A percentile compares a stretch with the other conserved stretches of the same genome.
phyloP scores from a whole-genome alignment of 2,113 vertebrate species.

The Thalassarche chlororhynchos region DNA sequence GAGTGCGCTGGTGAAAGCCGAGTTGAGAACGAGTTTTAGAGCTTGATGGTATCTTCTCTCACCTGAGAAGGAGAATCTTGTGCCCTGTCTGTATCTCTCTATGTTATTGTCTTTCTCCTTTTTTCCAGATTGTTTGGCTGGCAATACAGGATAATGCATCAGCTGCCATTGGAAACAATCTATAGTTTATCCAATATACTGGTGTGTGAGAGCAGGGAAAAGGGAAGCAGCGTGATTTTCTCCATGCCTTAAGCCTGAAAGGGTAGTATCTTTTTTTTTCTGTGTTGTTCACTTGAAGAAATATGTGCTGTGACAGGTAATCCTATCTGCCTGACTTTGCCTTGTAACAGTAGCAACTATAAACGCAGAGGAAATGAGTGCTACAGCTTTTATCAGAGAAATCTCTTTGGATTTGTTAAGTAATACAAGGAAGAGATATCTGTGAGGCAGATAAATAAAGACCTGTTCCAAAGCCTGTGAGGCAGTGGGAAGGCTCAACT shows the following conservation, averaged over 20 bases:
- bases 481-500: neutral
- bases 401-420: neutral
- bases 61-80: neutral
- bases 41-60: neutral
- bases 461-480: neutral
- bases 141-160: rapidly evolving
- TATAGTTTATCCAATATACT: too few species aligned
- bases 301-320: neutral
- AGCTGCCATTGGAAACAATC: neutral
- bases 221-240: neutral
- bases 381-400: neutral
- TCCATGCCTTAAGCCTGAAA: neutral
- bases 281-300: neutral
- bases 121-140: neutral
- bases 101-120: neutral
- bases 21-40: neutral
- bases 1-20: neutral
- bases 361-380: neutral
- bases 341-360: neutral
- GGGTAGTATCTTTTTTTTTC: neutral
- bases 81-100: neutral
- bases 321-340: neutral
- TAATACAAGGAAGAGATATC: neutral
- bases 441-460: neutral
- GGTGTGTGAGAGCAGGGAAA: neutral